Percentiles rank a stretch among this genome's conserved stretches.
Evolutionary conservation across 2,797 vertebrate species (phyloP).

Genomic region (Sebastes iracundus): DNA sequence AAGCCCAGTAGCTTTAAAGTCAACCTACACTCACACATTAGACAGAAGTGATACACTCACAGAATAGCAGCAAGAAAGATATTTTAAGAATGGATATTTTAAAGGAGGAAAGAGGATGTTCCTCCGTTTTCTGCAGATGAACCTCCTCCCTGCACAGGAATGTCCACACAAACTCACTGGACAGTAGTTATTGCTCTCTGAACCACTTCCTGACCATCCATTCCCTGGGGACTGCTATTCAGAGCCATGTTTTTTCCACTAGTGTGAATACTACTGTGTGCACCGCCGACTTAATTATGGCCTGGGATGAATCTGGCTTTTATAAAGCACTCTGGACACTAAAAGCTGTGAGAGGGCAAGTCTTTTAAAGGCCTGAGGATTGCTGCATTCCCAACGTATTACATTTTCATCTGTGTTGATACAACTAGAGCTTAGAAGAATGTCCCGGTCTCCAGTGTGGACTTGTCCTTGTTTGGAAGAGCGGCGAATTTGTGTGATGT

Average conservation of each 20-base stretch:
- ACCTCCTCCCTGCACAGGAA: conserved; percentile 72
- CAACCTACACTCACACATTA: not conserved
- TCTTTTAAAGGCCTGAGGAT: conserved; percentile 16
- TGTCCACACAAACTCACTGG: conserved; percentile 64
- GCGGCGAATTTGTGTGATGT: conserved; percentile 14
- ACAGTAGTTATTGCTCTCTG: conserved; percentile 59
- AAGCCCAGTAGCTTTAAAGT: not conserved
- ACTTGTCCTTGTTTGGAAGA: conserved; percentile 77
- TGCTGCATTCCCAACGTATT: conserved; percentile 46
- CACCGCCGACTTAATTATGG: conserved; percentile 21
- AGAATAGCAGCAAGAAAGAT: not conserved
- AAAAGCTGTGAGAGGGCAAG: not conserved
- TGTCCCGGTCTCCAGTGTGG: conserved; percentile 33
- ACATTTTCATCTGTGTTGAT: conserved; percentile 68
- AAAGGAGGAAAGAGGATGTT: conserved; percentile 30
- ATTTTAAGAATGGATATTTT: not conserved
- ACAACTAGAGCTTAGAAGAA: conserved; percentile 64
- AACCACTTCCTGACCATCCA: conserved; percentile 68
- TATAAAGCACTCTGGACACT: conserved; percentile 19
- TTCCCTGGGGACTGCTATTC: conserved; percentile 22
- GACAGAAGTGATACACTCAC: not conserved
- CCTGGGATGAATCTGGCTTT: conserved; percentile 44
- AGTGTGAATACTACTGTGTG: conserved; percentile 39
- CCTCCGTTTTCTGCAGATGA: not conserved
- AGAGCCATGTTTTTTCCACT: conserved; percentile 9